phyloP scores from a whole-genome alignment of 2,797 vertebrate genomes.

The Chaetodon trifasciatus region DNA sequence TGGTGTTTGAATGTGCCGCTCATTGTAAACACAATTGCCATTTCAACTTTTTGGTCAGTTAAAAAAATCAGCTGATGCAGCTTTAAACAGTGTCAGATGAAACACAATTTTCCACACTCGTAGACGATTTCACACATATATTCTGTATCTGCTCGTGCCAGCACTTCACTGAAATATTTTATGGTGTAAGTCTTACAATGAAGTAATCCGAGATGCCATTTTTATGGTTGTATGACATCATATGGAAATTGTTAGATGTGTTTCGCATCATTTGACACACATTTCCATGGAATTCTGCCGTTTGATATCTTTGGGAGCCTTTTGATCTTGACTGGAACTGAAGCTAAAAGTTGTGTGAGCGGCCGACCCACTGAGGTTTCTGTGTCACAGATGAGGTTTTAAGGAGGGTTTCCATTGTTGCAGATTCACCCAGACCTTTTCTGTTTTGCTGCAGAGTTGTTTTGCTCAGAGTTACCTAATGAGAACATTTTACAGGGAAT shows the following conservation, averaged over 20 bases:
- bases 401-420: neutral
- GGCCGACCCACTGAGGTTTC: neutral
- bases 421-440: conserved; percentile 7
- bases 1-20: neutral
- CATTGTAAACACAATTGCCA: neutral
- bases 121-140: conserved; percentile 1
- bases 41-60: neutral
- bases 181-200: conserved; percentile 2
- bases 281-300: neutral
- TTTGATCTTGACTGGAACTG: neutral
- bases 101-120: conserved; percentile 4
- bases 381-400: neutral
- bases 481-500: conserved; percentile 36
- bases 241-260: neutral
- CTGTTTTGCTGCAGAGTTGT: neutral
- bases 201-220: conserved; percentile 12
- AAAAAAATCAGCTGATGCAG: neutral
- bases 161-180: conserved; percentile 18
- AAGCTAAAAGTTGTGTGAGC: conserved; percentile 1
- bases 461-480: conserved; percentile 20
- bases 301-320: conserved; percentile 9
- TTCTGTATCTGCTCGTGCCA: conserved; percentile 17
- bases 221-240: conserved; percentile 15
- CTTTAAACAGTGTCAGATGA: conserved; percentile 6
- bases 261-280: conserved; percentile 6